These are phyloP conservation scores for Lagenorhynchus albirostris DNA, from an alignment of 2,113 vertebrate species.

Conservation along the genomic window DNA sequence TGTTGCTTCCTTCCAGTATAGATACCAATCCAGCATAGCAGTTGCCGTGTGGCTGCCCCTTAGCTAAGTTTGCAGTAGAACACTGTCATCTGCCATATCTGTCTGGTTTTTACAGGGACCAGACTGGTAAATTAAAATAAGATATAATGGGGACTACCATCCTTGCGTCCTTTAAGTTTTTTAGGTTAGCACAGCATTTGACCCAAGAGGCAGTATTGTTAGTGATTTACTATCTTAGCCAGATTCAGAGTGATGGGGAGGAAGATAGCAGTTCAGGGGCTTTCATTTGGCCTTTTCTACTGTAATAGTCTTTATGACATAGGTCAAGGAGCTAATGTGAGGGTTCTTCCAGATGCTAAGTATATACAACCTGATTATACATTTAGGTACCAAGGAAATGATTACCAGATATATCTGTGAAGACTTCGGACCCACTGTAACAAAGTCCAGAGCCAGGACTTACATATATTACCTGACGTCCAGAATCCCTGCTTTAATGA, in stretches of 20 bases:
- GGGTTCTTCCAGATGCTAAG: neutral
- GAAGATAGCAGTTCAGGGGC: neutral
- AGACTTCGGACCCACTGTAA: neutral
- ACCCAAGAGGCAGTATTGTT: neutral
- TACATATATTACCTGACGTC: no score
- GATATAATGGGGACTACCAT: neutral
- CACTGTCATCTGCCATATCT: neutral
- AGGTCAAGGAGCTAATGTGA: neutral
- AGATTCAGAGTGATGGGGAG: neutral
- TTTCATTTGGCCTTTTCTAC: neutral
- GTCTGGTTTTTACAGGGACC: neutral
- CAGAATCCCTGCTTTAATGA: neutral
- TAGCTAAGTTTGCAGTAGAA: neutral
- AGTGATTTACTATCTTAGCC: neutral
- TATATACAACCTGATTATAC: neutral
- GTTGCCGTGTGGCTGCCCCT: neutral
- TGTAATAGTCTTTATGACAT: neutral
- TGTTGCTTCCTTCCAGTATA: neutral
- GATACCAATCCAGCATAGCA: neutral
- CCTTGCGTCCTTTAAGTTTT: neutral
- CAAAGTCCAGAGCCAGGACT: neutral
- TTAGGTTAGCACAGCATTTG: neutral
- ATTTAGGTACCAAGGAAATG: neutral
- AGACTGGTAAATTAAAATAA: neutral
- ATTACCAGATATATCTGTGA: neutral